Base-by-base conservation (phyloP, 2,797 vertebrate genomes). In the Heliangelus exortis region DNA sequence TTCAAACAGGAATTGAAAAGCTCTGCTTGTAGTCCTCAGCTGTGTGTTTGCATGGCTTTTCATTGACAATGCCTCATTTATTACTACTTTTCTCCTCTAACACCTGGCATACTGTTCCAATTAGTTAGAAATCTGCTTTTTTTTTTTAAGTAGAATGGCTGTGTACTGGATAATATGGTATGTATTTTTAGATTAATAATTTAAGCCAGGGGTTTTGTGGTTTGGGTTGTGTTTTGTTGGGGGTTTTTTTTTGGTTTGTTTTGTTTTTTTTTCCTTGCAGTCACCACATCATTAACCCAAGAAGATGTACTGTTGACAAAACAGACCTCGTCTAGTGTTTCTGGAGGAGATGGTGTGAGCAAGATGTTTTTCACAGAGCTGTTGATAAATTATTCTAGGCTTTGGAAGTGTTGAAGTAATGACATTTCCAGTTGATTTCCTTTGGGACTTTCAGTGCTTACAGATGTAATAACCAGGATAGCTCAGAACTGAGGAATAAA, bases 31-130 rank as follows among this genome's bases (percentile, higher is more conserved):
- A 55, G 80, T 41, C 55, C 80, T 33, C 88, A 43, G 84, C 96
- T 95, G 50, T 23, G 86, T 96, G 93, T 96, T 15, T 97, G 96
- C 96, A 97, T 95, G 96, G 95, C 95, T 95, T 80, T 31, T 62
- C 89, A 53, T 47, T 57, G 89, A 53, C 80, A 0, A 4, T 25
- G n/a, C 54, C 91, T 61, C 31, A 50, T 72, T 89, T 62, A 16
- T 41, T 29, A 33, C 53, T 36, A 8, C 75, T 31, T 28, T 5
- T n/a, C 79, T 84, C 51, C 92, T 53, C 85, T 73, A 69, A 43
- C 80, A 74, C 89, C 93, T 72, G 62, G 22, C 61, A 29, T 36
- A 41, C 91, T 19, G 50, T 51, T 80, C 50, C 77, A 33, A 21
- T 78, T 33, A 92, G 53, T 28, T 33, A 78, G 43, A 78, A 36